Evolutionary conservation across 2,888 invertebrate genomes (phyloP), one percentile per base, ranked within the genome.

Genomic region (Phaonia tiefii): DNA sequence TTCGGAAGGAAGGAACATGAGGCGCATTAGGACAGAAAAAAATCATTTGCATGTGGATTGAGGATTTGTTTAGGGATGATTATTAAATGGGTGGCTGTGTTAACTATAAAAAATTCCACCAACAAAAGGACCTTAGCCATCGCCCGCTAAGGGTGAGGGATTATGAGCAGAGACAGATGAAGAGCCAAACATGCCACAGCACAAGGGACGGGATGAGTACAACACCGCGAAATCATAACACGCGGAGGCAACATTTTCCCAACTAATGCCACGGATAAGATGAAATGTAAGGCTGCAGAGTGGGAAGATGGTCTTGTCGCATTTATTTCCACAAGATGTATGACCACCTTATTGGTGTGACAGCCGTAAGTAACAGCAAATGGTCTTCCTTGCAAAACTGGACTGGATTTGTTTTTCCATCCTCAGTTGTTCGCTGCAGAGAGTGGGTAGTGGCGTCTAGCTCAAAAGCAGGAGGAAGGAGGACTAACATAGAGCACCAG

Each of bases 81-180:
- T 89, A 89, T 89, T 88, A 89, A 89, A 88, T 89, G 89, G 89
- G 88, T 88, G 89, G 88, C 88, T 87, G 39, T 88, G 89, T 88
- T 88, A 86, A 86, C 87, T 86, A 87, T 86, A 60, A 85, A 87
- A 39, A 86, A 85, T 85, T 85, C 51, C 42, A 78, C 49, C 39
- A 31, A 15, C 31, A 8, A 76, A 54, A 69, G 75, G 70, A 77
- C 75, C 63, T 75, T 60, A 58, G 42, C 22, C 22, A 11, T 20
- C 13, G 15, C 20, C 22, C 11, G 15, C n/a, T 63, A 60, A 26
- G 67, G 72, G 70, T 65, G 56, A 51, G 46, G 56, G 63, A 73
- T 80, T 63, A 69, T 37, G 10, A 60, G 17, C 15, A 60, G n/a
- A 17, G 17, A 60, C 15, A 31, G 17, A 58, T 26, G 17, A 66